Evolutionary conservation across 2,888 invertebrate genomes (phyloP).

Genomic region (Phaedon cochleariae): DNA sequence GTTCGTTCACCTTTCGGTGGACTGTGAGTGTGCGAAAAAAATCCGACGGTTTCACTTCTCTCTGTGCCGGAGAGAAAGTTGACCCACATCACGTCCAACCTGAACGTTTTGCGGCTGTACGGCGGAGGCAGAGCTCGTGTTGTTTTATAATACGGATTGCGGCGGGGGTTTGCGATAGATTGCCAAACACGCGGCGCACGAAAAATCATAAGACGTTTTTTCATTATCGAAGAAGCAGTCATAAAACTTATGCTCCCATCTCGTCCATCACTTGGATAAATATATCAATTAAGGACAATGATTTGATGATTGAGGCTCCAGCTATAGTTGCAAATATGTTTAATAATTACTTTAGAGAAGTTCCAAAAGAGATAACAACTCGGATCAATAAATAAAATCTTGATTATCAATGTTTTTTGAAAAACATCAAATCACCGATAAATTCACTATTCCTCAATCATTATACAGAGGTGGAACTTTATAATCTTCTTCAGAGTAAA

Average conservation of each 20-base stretch:
- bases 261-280: too few species aligned
- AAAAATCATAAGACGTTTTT: too few species aligned
- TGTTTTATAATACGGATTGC: slow-evolving; percentile 32
- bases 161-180: not conserved
- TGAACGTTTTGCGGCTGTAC: slow-evolving; percentile 12
- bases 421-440: too few species aligned
- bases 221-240: too few species aligned
- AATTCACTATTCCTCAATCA: too few species aligned
- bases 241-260: too few species aligned
- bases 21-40: slow-evolving; percentile 29
- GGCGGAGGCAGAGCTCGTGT: slow-evolving; percentile 16
- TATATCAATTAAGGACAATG: slow-evolving; percentile 10
- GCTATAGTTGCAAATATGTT: slow-evolving; percentile 1
- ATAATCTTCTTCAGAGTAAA: too few species aligned
- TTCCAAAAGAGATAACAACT: slow-evolving; percentile 9
- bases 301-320: not conserved
- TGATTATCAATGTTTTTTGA: not conserved
- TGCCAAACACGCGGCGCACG: too few species aligned
- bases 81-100: slow-evolving; percentile 58
- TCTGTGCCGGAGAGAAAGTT: slow-evolving; percentile 60
- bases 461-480: too few species aligned
- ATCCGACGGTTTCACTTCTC: slow-evolving; percentile 61
- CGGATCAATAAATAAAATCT: not conserved
- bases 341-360: not conserved
- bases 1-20: slow-evolving; percentile 9